phyloP scores from a whole-genome alignment of 2,113 vertebrate species.

The Corydoras sp. region DNA sequence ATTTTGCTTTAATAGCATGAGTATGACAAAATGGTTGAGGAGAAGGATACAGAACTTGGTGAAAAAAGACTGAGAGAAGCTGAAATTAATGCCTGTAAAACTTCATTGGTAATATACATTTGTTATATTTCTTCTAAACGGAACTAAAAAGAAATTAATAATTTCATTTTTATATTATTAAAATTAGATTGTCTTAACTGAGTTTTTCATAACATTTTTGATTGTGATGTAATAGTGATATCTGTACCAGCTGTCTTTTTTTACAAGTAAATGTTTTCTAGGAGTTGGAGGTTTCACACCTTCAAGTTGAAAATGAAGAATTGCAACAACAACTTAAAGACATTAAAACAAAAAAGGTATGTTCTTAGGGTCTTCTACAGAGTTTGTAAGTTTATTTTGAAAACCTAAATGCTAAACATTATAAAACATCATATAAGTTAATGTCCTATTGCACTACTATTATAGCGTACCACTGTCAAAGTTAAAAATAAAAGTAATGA shows the following conservation, averaged over 20 bases:
- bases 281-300: constrained; percentile 69
- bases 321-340: constrained; percentile 70
- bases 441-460: too few species aligned
- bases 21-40: constrained; percentile 84
- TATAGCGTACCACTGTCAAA: too few species aligned
- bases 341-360: constrained; percentile 71
- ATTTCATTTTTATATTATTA: background rate
- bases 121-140: background rate
- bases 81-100: constrained; percentile 61
- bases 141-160: too few species aligned
- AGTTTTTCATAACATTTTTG: too few species aligned
- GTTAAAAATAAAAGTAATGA: too few species aligned
- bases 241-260: too few species aligned
- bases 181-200: background rate
- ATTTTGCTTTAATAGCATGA: constrained; percentile 65
- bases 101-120: constrained; percentile 67
- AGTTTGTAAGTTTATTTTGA: too few species aligned
- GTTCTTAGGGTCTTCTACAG: background rate
- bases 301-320: constrained; percentile 66
- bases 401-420: too few species aligned
- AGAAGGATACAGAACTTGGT: constrained; percentile 81
- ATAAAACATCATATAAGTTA: too few species aligned
- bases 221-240: too few species aligned
- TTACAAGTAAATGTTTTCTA: constrained; percentile 55
- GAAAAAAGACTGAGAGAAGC: constrained; percentile 70